Evolutionary conservation across 2,888 invertebrate genomes (phyloP), one percentile per base, ranked within the genome.

Genomic region (Nemotelus pantherinus): DNA sequence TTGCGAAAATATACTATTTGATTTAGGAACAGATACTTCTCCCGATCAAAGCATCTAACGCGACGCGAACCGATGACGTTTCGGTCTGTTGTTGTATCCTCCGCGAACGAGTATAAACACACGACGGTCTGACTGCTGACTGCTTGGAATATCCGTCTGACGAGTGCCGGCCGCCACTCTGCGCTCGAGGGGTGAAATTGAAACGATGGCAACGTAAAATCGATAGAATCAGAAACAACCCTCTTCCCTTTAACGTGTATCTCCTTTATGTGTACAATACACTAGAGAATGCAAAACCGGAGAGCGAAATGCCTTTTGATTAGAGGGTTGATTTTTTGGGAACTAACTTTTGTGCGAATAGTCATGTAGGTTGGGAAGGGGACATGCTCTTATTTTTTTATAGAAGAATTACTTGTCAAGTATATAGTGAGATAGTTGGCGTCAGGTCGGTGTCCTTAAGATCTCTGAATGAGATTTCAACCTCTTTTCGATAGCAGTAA

Each of bases 161-260:
- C 55, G 53, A 55, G 70, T 43, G 53, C 70, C 70, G 70, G 60
- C 72, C 57, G 72, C 55, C 57, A n/a, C 41, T 50, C 63, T 44
- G 10, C 47, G 48, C 57, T 39, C 39, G 48, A 48, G 50, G 63
- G 74, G 60, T 70, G 70, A 9, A 70, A 70, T n/a, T 70, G 70
- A 70, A 70, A 53, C 70, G 70, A 74, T 60, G 74, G 74, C 63
- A 60, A 74, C 74, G 74, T 74, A 74, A 74, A 74, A 74, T 74
- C 74, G 74, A 74, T 74, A 9, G 50, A 41, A 74, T 48, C 48
- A 70, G 55, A 70, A 70, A 53, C 70, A 70, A 41, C 70, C 70
- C 70, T 70, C 25, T 25, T 25, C 70, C 55, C 25, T n/a, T 67
- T n/a, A 25, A 48, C 25, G 67, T 25, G 50, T 50, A 39, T 55